A percentile compares a stretch with the other conserved stretches of the same genome.
Conservation (phyloP, 2,888 invertebrate genomes). For the Dusona sp. region DNA sequence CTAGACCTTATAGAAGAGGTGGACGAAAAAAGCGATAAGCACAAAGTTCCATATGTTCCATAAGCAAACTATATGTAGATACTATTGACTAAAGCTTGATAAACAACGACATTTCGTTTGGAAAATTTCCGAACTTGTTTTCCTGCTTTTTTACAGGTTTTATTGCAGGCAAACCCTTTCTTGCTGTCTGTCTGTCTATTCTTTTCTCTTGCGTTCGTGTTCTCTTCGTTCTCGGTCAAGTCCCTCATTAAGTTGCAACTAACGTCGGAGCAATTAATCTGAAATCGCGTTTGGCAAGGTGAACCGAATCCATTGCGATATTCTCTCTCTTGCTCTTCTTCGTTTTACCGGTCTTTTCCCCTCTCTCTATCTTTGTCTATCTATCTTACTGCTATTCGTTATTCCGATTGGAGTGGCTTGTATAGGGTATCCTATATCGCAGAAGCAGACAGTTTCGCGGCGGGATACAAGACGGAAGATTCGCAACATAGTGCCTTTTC, state of each 20-base stretch:
- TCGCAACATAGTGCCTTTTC: constrained; percentile 30
- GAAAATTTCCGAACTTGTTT: constrained; percentile 6
- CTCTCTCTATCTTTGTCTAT: constrained; percentile 5
- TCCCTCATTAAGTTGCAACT: constrained; percentile 78
- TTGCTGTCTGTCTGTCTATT: neutral
- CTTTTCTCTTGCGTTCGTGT: constrained; percentile 7
- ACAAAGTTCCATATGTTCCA: neutral
- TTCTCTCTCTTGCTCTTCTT: constrained; percentile 22
- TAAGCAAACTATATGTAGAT: constrained; percentile 9
- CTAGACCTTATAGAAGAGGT: neutral
- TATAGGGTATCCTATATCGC: constrained; percentile 52
- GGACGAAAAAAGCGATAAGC: constrained; percentile 35
- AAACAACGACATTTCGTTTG: constrained; percentile 9
- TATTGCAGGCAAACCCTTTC: neutral
- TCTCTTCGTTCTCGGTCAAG: constrained; percentile 25
- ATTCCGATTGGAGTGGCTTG: constrained; percentile 20
- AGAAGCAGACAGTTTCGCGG: constrained; percentile 63
- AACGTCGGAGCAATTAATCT: constrained; percentile 78
- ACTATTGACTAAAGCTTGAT: constrained; percentile 28
- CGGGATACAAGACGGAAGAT: constrained; percentile 61
- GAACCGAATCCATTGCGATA: constrained; percentile 28
- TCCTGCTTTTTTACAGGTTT: neutral
- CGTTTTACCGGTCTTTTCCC: constrained; percentile 1
- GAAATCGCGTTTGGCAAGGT: constrained; percentile 73
- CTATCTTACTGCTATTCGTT: constrained; percentile 35